Percentiles rank a stretch among this genome's conserved stretches.
phyloP scores from a whole-genome alignment of 2,797 vertebrate genomes.

The Cercopithecus neglectus region DNA sequence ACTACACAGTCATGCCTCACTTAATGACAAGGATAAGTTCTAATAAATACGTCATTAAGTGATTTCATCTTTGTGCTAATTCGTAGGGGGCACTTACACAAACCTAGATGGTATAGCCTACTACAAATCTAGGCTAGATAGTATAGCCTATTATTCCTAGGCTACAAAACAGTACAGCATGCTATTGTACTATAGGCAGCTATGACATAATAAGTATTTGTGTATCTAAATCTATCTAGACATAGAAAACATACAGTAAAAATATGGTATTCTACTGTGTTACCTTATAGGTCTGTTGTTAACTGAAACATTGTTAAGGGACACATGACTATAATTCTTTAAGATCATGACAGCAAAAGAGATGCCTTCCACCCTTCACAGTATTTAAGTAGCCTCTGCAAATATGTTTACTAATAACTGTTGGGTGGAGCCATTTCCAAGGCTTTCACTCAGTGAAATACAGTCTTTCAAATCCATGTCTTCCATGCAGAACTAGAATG shows the following conservation, averaged over 20 bases:
- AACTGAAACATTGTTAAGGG: neutral
- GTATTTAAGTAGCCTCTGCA: conserved; percentile 61
- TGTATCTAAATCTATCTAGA: neutral
- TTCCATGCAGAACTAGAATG: conserved; percentile 64
- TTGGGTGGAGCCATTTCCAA: conserved; percentile 56
- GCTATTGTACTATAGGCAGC: neutral
- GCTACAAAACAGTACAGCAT: too few species aligned
- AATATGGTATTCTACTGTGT: neutral
- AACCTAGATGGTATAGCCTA: neutral
- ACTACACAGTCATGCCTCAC: neutral
- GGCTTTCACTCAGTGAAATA: conserved; percentile 53
- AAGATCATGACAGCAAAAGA: conserved; percentile 40
- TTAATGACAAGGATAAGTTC: neutral
- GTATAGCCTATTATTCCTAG: neutral
- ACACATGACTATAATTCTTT: neutral
- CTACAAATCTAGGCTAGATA: neutral
- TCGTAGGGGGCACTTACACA: neutral
- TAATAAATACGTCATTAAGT: neutral
- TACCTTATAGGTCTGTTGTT: neutral
- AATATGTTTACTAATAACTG: conserved; percentile 62
- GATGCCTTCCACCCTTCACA: conserved; percentile 38
- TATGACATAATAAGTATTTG: neutral
- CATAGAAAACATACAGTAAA: neutral
- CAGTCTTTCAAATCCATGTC: conserved; percentile 55
- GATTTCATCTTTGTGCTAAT: neutral